Evolutionary conservation across 2,888 invertebrate genomes (phyloP).

Genomic region (Eueremaeus valkanovi): DNA sequence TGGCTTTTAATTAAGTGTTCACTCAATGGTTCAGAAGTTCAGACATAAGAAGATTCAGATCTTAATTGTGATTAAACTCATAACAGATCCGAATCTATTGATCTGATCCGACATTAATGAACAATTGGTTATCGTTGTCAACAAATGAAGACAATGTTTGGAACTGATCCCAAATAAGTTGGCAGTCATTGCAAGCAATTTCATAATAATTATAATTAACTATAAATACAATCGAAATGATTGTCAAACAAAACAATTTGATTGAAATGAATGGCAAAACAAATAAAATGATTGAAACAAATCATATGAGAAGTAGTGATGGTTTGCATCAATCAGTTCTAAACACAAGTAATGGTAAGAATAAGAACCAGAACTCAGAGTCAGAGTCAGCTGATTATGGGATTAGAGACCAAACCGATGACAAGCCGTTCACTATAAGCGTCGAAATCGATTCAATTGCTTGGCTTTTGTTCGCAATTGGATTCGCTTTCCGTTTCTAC

Average conservation of each 20-base stretch:
- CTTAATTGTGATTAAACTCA: neutral
- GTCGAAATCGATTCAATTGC: constrained; percentile 60
- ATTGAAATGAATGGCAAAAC: neutral
- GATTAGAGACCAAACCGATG: neutral
- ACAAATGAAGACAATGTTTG: neutral
- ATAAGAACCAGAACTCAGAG: neutral
- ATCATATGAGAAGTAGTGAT: too few species aligned
- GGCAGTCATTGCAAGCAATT: too few species aligned
- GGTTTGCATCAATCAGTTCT: too few species aligned
- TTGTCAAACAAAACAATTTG: neutral
- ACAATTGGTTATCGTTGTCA: neutral
- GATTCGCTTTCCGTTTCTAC: constrained; percentile 73
- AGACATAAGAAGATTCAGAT: too few species aligned
- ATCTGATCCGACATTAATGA: neutral
- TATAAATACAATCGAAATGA: neutral
- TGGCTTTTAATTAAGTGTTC: neutral
- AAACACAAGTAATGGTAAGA: neutral
- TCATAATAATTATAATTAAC: too few species aligned
- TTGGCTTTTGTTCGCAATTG: constrained; percentile 64
- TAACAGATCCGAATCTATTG: neutral
- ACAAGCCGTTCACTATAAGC: constrained; percentile 49
- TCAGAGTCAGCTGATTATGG: neutral
- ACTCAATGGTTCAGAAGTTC: neutral
- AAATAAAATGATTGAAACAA: neutral
- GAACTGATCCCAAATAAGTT: too few species aligned